Evolutionary conservation across 2,113 vertebrate species (phyloP).

Genomic region (Piaya cayana): DNA sequence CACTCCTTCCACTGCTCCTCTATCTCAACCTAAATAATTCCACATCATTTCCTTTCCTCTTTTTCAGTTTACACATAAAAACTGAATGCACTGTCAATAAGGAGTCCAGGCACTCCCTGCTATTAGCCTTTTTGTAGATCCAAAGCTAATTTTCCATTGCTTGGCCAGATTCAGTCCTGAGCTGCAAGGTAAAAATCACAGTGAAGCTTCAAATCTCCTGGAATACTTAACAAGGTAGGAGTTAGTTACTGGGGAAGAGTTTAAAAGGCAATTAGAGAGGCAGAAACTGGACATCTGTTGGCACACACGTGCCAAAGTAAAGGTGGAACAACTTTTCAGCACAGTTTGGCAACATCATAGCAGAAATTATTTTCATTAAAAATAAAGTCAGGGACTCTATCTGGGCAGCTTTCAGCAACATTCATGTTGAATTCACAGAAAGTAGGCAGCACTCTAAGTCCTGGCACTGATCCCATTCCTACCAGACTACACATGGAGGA

Average conservation of each 20-base stretch:
- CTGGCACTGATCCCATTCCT: neutral
- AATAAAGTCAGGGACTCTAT: neutral
- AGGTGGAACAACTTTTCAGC: neutral
- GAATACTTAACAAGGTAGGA: neutral
- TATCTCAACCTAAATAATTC: neutral
- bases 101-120: neutral
- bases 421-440: neutral
- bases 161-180: neutral
- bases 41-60: no score
- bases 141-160: neutral
- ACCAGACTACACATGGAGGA: rapidly evolving
- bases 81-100: neutral
- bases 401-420: neutral
- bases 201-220: neutral
- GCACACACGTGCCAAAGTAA: neutral
- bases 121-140: neutral
- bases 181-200: neutral
- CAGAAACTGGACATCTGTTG: constrained; percentile 26
- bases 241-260: neutral
- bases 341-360: neutral
- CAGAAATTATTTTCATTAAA: neutral
- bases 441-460: neutral
- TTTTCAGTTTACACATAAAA: neutral
- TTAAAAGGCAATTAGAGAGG: constrained; percentile 23
- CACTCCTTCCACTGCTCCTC: neutral